phyloP scores from a whole-genome alignment of 2,888 invertebrate species.

The Andrena praecox region DNA sequence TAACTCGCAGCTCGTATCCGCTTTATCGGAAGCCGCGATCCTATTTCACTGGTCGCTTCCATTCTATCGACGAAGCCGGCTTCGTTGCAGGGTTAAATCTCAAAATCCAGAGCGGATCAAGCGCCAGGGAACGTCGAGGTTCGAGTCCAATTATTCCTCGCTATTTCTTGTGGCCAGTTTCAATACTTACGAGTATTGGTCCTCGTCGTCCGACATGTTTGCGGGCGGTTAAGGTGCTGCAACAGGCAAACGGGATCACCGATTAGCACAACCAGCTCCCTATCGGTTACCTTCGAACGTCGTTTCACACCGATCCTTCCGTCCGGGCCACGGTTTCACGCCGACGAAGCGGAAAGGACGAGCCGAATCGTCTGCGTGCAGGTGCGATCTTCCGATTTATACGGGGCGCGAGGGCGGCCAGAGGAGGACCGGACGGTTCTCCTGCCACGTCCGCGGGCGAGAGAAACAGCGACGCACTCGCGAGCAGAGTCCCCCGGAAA shows the following conservation, averaged over 20 bases:
- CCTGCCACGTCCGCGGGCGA: background rate
- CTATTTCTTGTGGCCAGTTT: background rate
- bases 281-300: background rate
- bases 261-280: constrained; percentile 31
- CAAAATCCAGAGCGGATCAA: background rate
- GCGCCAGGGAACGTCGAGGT: constrained; percentile 22
- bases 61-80: background rate
- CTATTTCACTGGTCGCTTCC: background rate
- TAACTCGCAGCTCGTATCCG: background rate
- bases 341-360: background rate
- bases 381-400: background rate
- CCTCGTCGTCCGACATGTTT: constrained; percentile 98
- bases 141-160: background rate
- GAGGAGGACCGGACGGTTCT: background rate
- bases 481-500: background rate
- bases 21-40: background rate
- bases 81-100: background rate
- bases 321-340: background rate
- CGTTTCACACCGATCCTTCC: background rate
- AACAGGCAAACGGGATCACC: constrained; percentile 81
- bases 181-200: constrained; percentile 95
- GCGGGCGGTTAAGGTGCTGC: constrained; percentile 88
- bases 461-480: background rate
- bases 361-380: background rate
- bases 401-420: background rate